phyloP scores from a whole-genome alignment of 53 echinoderm and acorn worm genomes.

The Paelopatides confundens region DNA sequence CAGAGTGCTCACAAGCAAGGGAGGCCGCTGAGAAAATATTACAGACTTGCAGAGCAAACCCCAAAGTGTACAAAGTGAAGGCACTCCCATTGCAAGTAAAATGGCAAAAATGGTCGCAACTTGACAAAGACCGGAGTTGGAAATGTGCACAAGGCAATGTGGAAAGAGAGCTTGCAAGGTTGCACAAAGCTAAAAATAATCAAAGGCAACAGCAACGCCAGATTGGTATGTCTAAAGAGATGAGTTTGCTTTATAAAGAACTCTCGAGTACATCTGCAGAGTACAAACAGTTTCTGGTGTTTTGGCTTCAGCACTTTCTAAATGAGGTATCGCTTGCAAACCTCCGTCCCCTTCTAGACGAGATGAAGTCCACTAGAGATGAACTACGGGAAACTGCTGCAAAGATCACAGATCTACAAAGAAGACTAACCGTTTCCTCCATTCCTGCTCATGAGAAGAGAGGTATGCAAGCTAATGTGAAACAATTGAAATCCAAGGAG shows the following conservation, averaged over 20 bases:
- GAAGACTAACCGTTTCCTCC: not conserved
- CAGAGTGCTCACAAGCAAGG: not conserved
- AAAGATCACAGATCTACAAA: not conserved
- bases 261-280: too few relatives aligned
- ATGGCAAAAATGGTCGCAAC: conserved; percentile 13
- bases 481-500: not conserved
- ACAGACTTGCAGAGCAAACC: not conserved
- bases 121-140: conserved; percentile 40
- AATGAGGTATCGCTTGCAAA: not conserved
- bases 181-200: not conserved
- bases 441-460: not conserved
- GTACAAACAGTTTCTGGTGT: too few relatives aligned
- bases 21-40: not conserved
- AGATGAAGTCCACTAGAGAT: not conserved
- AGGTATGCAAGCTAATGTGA: not conserved
- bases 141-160: conserved; percentile 2
- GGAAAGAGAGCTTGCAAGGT: conserved; percentile 1
- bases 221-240: conserved; percentile 13
- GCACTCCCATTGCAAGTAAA: conserved; percentile 15
- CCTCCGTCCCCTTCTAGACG: not conserved
- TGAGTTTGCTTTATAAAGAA: not conserved
- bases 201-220: conserved; percentile 1
- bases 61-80: not conserved
- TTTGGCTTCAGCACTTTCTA: conserved; percentile 8
- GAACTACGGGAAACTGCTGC: not conserved